phyloP scores from a whole-genome alignment of 2,797 vertebrate species.

The Labroides dimidiatus region DNA sequence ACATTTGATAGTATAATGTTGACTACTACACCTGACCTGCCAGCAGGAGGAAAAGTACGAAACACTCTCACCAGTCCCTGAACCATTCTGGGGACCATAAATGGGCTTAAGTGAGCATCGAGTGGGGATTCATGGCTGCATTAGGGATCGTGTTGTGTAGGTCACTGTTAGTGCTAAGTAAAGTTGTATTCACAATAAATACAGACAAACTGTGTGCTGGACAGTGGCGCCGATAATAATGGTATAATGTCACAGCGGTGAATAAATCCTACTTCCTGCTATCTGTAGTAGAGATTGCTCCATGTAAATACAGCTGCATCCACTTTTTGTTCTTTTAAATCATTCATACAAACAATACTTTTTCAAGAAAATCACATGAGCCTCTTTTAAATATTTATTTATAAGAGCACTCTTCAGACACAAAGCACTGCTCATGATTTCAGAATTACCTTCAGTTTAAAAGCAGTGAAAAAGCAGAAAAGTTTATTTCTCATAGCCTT shows the following conservation, averaged over 20 bases:
- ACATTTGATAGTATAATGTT: neutral
- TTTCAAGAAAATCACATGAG: neutral
- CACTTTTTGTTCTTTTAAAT: neutral
- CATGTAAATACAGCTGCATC: neutral
- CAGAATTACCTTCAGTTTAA: neutral
- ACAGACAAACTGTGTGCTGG: neutral
- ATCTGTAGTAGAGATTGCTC: neutral
- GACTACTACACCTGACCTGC: neutral
- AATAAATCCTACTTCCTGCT: neutral
- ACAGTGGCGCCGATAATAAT: neutral
- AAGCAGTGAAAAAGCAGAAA: neutral
- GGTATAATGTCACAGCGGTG: conserved; percentile 2
- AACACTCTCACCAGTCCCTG: neutral
- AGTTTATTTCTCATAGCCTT: neutral
- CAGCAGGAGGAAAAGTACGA: neutral
- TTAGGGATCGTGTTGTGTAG: neutral
- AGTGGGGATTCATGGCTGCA: conserved; percentile 27
- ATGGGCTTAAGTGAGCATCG: conserved; percentile 19
- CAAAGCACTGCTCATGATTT: neutral
- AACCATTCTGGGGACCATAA: conserved; percentile 9
- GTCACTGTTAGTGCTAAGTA: neutral
- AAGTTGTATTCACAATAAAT: neutral
- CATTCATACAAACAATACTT: rapidly evolving
- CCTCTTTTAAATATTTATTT: neutral
- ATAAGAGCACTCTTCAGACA: neutral